Evolutionary conservation across 2,113 vertebrate genomes (phyloP), one percentile per base, ranked within the genome.

Genomic region (Entomyzon cyanotis): DNA sequence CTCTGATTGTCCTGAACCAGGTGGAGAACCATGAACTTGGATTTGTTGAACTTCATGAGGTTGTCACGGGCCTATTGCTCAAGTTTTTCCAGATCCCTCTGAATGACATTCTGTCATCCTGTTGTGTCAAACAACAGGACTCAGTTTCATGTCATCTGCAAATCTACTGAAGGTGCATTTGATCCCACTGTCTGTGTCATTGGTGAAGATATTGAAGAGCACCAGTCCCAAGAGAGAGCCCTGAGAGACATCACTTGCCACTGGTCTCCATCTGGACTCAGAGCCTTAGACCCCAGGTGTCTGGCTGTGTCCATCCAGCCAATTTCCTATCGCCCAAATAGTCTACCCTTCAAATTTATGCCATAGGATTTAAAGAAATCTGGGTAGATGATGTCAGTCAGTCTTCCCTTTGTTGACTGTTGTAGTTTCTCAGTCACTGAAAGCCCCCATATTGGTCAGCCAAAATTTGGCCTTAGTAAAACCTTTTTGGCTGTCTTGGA

Each of bases 191-290:
- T 31, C 21, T 35, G 17, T 60, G 16, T 52, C 27, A 39, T 23
- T 77, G 46, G 44, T 23, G 27, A 60, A 27, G 33, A 15, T 22
- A 14, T 10, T 68, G 63, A 52, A 60, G 53, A 22, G 37, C 27
- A 22, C 5, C 2, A 0, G 0, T 60, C 73, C 22, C 18, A 27
- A 19, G 33, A 44, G 25, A 68, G 33, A 44, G 27, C 14, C 22
- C 27, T 33, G 27, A 44, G 33, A 18, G 28, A 2, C 8, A 12
- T 44, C 11, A 23, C 11, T 44, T 60, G 33, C 27, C 14, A 44
- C 46, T 69, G 22, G 9, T 18, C 33, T 37, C 12, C 15, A 37
- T 59, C 27, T 44, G 37, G 22, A 33, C 22, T 22, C 4, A 37
- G 22, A 60, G 17, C 25, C 35, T 52, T 37, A 37, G 35, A 37